Base-by-base conservation (phyloP, 2,797 vertebrate genomes). In the Accipiter fasciatus region DNA sequence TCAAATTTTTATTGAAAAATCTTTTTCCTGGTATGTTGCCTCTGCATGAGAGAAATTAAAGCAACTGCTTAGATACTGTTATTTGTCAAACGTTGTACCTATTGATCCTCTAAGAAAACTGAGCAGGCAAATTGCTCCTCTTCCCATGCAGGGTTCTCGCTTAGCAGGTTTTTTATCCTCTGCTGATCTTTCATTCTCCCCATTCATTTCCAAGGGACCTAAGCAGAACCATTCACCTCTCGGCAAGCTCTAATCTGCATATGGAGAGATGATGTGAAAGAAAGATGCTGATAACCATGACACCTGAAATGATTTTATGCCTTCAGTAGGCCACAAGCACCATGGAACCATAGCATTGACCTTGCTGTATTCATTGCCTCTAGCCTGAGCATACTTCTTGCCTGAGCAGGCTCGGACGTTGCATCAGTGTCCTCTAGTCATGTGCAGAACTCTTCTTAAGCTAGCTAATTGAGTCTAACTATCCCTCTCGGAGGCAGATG, bases 401-500 rank as follows among this genome's bases (percentile, higher is more conserved):
- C 40, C 86, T 96, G 78, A 95, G 64, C 66, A 86, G 47, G 47
- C 84, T 89, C 67, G 61, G 67, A 37, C 29, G 5, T 92, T 94
- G 42, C 93, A 85, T 89, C 83, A 94, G 35, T 35, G n/a, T 84
- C 46, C 69, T 92, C 86, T 69, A 80, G 64, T 39, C 83, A 80
- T 0, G 0, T 0, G 0, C 42, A 67, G 72, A 94, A 52, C 58
- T 72, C 84, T 65, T 89, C 65, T 92, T 54, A 70, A 64, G 15
- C 8, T 49, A 40, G 46, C 17, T 96, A 96, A 95, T 94, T 95
- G 88, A 61, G 35, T 49, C 47, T 91, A 89, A 87, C 81, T 65
- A 40, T 85, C 67, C 44, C 71, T 83, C 49, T 78, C 5, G 2
- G 46, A 92, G 18, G 57, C n/a, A 67, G 57, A 13, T 81, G 85